Evolutionary conservation across 1,140 invertebrate genomes (phyloP).

Genomic region (Penaeus chinensis): DNA sequence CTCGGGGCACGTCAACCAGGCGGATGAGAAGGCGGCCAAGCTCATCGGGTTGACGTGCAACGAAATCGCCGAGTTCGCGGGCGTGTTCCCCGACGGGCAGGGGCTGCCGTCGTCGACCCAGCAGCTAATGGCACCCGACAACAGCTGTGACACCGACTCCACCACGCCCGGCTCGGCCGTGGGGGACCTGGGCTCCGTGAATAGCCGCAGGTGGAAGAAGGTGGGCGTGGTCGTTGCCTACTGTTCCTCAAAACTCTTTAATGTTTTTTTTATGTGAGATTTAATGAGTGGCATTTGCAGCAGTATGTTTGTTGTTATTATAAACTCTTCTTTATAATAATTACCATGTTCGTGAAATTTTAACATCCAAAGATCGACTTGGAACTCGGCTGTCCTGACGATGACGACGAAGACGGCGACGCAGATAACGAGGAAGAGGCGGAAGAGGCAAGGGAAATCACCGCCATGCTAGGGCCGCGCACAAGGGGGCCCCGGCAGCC

Average conservation of each 20-base stretch:
- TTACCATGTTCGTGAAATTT: neutral
- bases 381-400: slow-evolving; percentile 9
- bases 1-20: slow-evolving; percentile 33
- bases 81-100: neutral
- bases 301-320: too few relatives aligned
- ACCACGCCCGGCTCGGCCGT: slow-evolving; percentile 28
- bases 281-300: too few relatives aligned
- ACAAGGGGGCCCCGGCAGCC: slow-evolving; percentile 2
- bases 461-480: slow-evolving; percentile 30
- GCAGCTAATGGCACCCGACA: neutral
- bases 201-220: neutral
- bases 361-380: slow-evolving; percentile 14
- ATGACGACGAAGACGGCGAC: slow-evolving; percentile 47
- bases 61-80: neutral
- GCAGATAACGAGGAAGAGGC: slow-evolving; percentile 50
- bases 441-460: slow-evolving; percentile 4
- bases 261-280: too few relatives aligned
- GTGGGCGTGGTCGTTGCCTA: too few relatives aligned
- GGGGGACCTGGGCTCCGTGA: neutral
- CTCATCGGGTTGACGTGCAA: too few relatives aligned
- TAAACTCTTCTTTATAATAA: neutral
- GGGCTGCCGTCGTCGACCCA: neutral
- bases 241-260: too few relatives aligned
- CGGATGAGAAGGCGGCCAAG: neutral
- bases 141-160: slow-evolving; percentile 26